Conservation (phyloP, 2,797 vertebrate genomes). For the Mus minutoides region DNA sequence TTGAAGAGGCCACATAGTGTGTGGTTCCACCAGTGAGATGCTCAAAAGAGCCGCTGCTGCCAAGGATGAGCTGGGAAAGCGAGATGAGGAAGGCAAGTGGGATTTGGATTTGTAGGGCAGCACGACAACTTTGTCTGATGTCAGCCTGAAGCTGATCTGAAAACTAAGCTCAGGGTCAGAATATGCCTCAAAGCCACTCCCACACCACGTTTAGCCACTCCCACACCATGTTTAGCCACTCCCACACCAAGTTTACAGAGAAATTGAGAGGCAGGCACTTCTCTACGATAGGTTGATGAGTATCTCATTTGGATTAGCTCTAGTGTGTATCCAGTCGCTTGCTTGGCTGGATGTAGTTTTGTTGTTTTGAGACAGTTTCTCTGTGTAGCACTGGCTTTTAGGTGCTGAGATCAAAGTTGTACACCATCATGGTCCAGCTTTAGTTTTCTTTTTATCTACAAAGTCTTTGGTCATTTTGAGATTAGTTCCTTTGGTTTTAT, state of each 20-base stretch:
- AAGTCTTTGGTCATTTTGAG: conserved; percentile 21
- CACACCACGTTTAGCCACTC: no score
- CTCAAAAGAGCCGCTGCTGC: background rate
- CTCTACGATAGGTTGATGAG: background rate
- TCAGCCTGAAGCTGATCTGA: background rate
- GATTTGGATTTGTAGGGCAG: no score
- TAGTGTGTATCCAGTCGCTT: background rate
- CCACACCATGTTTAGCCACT: no score
- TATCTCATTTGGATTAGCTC: background rate
- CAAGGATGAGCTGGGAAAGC: background rate
- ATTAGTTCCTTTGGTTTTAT: conserved; percentile 32
- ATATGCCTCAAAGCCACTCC: no score
- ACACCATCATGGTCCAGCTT: background rate
- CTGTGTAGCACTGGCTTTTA: background rate
- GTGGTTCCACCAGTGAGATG: no score
- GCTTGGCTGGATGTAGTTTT: background rate
- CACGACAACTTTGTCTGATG: background rate
- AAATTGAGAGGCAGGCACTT: background rate
- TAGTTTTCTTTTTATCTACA: background rate
- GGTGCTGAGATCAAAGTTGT: background rate
- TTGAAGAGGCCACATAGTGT: background rate
- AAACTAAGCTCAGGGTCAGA: no score
- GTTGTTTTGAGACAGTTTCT: background rate
- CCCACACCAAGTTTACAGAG: background rate
- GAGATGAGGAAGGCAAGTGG: background rate